Base-by-base conservation (phyloP, 1,140 invertebrate species). In the Nixonia krombeini region DNA sequence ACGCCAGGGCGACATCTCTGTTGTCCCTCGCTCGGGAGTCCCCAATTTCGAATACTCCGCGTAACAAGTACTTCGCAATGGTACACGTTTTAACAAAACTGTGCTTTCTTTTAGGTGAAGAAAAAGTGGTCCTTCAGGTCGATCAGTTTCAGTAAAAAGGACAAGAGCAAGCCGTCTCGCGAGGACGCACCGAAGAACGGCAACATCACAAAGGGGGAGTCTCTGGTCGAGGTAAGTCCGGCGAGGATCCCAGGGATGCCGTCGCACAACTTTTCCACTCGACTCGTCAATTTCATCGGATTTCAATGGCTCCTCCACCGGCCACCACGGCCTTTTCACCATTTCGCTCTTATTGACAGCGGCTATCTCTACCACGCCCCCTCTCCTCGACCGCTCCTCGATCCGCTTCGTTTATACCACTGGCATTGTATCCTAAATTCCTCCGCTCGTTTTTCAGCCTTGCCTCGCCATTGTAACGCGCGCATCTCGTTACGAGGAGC, bases 111-210 rank as follows among this genome's bases (percentile, higher is more conserved):
- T 15, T 78, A 89, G 88, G 79, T 87, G 51, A 94, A 93, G 87
- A 94, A 93, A 88, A 93, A 93, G 86, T 94, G 92, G 92, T 93
- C 92, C 64, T 91, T 93, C 85, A 89, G 92, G 75, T 92, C 89
- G 72, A 92, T 94, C 83, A 93, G 91, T 73, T 94, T 94, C 81
- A 90, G 90, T 75, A 92, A 91, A 82, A 94, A 93, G 80, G 93
- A 94, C 74, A 94, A 94, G 86, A 91, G 88, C 62, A 94, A 94
- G 82, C 92, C 92, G 55, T 87, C 87, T 69, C 78, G 78, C 33
- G 81, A 85, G 21, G 78, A 83, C 29, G 67, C 80, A 12, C 73
- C 79, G 38, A 86, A 86, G 69, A 84, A 85, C 65, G 83, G 83
- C 68, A 83, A 86, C 49, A 75, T 86, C 40, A 70, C 82, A 45